Conservation (phyloP, 2,113 vertebrate genomes). For the Alces alces region DNA sequence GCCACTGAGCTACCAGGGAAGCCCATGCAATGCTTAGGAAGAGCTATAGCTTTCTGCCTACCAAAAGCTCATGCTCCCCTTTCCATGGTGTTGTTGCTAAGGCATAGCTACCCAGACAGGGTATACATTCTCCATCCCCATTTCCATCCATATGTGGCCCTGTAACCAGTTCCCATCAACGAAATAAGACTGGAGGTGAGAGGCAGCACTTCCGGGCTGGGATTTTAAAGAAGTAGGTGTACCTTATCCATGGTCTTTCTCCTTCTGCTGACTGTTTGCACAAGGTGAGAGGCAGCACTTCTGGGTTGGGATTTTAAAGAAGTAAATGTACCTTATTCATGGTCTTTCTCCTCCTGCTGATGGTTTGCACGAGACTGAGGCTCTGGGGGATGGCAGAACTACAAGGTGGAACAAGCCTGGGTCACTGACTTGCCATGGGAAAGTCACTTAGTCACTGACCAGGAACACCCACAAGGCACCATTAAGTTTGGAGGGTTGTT, state of each 20-base stretch:
- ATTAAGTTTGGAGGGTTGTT: neutral
- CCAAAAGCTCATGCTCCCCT: neutral
- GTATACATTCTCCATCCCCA: neutral
- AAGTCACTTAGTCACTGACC: neutral
- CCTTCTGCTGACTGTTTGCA: neutral
- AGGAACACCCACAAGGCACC: neutral
- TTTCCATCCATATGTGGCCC: neutral
- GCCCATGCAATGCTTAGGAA: neutral
- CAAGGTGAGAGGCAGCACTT: neutral
- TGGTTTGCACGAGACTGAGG: neutral
- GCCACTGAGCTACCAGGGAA: neutral
- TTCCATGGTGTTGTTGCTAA: neutral
- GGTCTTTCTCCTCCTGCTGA: neutral
- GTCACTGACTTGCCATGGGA: neutral
- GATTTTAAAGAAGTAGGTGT: neutral
- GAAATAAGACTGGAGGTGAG: neutral
- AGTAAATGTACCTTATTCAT: neutral
- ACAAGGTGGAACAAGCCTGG: neutral
- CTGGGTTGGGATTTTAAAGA: neutral
- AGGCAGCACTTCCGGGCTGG: neutral
- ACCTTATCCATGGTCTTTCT: neutral
- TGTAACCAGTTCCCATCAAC: neutral
- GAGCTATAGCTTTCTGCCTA: neutral
- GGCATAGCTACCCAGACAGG: neutral
- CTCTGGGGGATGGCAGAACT: neutral